These are phyloP conservation scores for Solenodon paradoxus DNA, from an alignment of 2,113 vertebrate genomes.

Conservation along the genomic window DNA sequence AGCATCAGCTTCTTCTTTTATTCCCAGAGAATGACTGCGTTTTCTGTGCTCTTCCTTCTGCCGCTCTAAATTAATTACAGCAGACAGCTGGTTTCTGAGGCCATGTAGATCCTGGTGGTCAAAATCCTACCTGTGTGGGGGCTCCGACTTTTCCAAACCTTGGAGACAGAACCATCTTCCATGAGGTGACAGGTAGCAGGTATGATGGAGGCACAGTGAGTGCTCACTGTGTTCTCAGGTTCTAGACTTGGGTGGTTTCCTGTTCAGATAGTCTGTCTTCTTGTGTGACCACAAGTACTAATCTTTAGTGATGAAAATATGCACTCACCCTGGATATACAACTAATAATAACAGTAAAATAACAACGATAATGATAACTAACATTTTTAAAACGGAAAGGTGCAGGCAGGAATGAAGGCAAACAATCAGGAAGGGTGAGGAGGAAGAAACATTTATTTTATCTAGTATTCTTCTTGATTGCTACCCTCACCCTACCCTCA, in stretches of 20 bases:
- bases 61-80: neutral
- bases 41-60: neutral
- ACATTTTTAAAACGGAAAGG: no score
- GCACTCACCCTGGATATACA: neutral
- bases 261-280: neutral
- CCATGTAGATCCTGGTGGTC: neutral
- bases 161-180: neutral
- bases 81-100: neutral
- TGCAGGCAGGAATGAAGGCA: no score
- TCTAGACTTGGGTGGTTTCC: neutral
- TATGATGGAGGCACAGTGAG: neutral
- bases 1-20: neutral
- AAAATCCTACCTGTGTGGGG: neutral
- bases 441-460: no score
- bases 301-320: neutral
- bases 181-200: neutral
- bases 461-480: no score
- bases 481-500: no score
- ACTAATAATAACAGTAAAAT: neutral
- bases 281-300: neutral
- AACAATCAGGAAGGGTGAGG: no score
- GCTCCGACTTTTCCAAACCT: neutral
- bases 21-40: neutral
- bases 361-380: neutral
- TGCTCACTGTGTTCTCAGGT: rapidly evolving